Conservation (phyloP, 2,113 vertebrate genomes). For the Hippocampus zosterae region DNA sequence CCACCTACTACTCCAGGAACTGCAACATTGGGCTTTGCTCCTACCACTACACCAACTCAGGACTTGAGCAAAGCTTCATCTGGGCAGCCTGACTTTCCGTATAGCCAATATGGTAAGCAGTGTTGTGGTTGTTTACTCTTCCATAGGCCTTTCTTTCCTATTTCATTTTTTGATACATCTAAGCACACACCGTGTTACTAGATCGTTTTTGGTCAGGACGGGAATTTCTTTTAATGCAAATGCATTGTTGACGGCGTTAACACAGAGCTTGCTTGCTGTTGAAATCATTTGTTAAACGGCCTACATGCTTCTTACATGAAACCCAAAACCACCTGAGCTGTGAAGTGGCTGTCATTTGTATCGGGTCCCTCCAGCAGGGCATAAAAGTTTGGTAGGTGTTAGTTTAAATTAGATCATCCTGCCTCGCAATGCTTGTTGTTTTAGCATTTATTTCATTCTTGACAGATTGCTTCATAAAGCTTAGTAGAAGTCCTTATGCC, state of each 20-base stretch:
- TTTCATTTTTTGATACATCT: constrained; percentile 20
- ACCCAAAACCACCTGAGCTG: constrained; percentile 16
- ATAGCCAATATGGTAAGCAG: constrained; percentile 96
- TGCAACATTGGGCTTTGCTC: constrained; percentile 87
- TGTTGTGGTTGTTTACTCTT: constrained; percentile 1
- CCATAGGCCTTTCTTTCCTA: constrained; percentile 32
- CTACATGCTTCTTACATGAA: constrained; percentile 57
- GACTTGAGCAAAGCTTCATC: constrained; percentile 95
- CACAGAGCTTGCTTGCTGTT: constrained; percentile 52
- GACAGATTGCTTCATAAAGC: constrained; percentile 13
- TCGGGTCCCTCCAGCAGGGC: constrained; percentile 37
- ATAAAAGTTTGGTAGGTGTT: constrained; percentile 40
- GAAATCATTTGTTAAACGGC: constrained; percentile 56
- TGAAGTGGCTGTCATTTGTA: constrained; percentile 48
- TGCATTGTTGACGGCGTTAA: neutral
- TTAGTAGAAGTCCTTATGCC: constrained; percentile 20
- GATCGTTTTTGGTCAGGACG: too few species aligned
- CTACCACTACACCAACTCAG: constrained; percentile 92
- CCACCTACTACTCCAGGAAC: constrained; percentile 91
- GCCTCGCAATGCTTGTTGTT: constrained; percentile 60
- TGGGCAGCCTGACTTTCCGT: constrained; percentile 93
- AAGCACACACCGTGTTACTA: neutral
- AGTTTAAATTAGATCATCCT: constrained; percentile 80
- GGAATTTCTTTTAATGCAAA: neutral
- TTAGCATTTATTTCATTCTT: constrained; percentile 24